These are phyloP conservation scores for Lacerta agilis DNA, from an alignment of 2,797 vertebrate genomes.

Conservation along the genomic window DNA sequence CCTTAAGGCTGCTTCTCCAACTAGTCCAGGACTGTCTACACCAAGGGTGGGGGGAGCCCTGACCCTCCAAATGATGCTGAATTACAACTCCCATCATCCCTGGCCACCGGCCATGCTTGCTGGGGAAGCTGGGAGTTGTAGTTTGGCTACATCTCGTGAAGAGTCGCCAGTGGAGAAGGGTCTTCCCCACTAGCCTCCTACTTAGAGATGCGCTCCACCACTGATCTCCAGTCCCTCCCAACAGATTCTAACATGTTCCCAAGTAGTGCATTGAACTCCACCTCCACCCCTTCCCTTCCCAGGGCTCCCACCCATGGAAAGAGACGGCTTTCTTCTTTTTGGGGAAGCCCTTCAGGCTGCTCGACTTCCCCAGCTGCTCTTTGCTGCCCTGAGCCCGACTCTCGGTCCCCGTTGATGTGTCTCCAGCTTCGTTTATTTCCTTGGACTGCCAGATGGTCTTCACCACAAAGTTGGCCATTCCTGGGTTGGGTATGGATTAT, in stretches of 20 bases:
- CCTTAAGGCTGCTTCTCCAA: too few relatives aligned
- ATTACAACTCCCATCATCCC: too few relatives aligned
- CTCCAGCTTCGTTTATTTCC: conserved; percentile 69
- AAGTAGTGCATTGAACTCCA: not conserved
- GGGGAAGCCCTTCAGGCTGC: conserved; percentile 53
- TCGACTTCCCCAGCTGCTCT: conserved; percentile 48
- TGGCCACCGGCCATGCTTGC: too few relatives aligned
- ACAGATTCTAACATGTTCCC: not conserved
- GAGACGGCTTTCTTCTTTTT: conserved; percentile 75
- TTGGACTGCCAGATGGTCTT: conserved; percentile 76
- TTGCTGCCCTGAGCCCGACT: conserved; percentile 53
- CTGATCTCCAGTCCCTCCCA: not conserved
- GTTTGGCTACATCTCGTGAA: too few relatives aligned
- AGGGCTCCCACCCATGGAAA: conserved; percentile 68
- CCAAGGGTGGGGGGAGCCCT: not conserved
- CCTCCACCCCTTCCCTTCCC: conserved; percentile 28
- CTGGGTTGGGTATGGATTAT: not conserved
- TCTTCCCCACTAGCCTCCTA: not conserved
- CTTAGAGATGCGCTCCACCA: too few relatives aligned
- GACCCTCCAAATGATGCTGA: too few relatives aligned
- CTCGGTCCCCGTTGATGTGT: conserved; percentile 45
- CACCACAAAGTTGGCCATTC: conserved; percentile 70
- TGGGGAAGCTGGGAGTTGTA: too few relatives aligned
- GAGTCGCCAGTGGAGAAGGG: too few relatives aligned
- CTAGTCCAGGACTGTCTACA: not conserved